Evolutionary conservation across 2,113 vertebrate genomes (phyloP), one percentile per base, ranked within the genome.

Genomic region (Callospermophilus lateralis): DNA sequence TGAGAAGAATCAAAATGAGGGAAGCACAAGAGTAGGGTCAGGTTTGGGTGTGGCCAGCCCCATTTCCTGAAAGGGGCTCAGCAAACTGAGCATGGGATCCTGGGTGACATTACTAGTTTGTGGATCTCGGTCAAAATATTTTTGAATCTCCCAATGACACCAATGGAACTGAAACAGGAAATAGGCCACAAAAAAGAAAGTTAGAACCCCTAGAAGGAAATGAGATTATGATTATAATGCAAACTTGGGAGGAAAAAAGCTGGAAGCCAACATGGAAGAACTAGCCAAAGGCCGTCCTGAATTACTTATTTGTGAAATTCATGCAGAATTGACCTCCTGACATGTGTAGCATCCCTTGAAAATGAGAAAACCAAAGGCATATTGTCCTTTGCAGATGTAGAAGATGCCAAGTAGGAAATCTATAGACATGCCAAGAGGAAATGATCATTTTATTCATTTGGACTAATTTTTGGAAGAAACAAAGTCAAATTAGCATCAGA

Each of bases 401-500:
- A 93, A 70, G 85, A 90, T 73, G 78, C 85, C 80, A 67, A 90
- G 61, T 39, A 81, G 92, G 80, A 93, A 96, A 94, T 79, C 45
- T 74, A 72, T 88, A 94, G 72, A 77, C 65, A 73, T 51, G 34
- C 86, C 85, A 90, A 84, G 51, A 94, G 86, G 68, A 93, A 90
- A 94, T 81, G 51, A 89, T 84, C 32, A 39, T 88, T 97, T 91
- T 83, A 84, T 30, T 91, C 61, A 84, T 93, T 88, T 84, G 58
- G 51, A 79, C 63, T 88, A 48, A 88, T 84, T 88, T 94, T 94
- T 90, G 89, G 89, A 94, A 96, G 89, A 90, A 80, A 42, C 32
- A 61, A 80, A 95, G 77, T 97, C 28, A 84, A 94, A 95, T 94
- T 96, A 94, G 65, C 86, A 80, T 84, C 48, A 88, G 81, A 93